Evolutionary conservation across 2,113 vertebrate genomes (phyloP), one percentile per base, ranked within the genome.

Genomic region (Melanotaenia duboulayi): DNA sequence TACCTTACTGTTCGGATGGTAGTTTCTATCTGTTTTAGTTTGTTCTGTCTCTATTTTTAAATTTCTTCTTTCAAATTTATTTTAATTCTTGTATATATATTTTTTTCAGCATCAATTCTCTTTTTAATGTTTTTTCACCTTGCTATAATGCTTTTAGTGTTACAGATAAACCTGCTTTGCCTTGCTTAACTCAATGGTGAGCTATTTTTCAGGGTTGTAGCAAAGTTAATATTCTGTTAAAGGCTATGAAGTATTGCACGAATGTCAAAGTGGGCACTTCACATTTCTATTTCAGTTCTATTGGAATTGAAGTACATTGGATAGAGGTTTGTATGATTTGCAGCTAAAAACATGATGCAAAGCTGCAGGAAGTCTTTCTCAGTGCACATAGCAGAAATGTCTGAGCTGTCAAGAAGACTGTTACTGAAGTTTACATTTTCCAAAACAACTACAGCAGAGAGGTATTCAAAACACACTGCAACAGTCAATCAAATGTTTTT

Each of bases 221-320:
- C 37, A 58, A 79, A n/a, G 19, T 71, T 67, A 63, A 78, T 60
- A 46, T 55, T 58, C 17, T 11, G 44, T 63, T 46, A 74, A n/a
- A 68, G 4, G 37, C 62, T 24, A 54, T 67, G 67, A 57, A 44
- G 39, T 37, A 39, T 23, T 4, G 7, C 17, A 35, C 59, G 49
- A 79, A 69, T 78, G 67, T 75, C 49, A 77, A 87, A 60, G 64
- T 72, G 12, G 52, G 9, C 32, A 50, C 23, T 78, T 68, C 46
- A 46, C 63, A 8, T 23, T 71, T 24, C 46, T 35, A 35, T 76
- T 65, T 16, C 20, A n/a, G 75, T 67, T 65, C 16, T 20, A n/a
- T n/a, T 7, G 52, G 16, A 69, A 72, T 69, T 23, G 4, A 74
- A 37, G 3, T 19, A n/a, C n/a, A 49, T 76, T 74, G 42, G 57